A percentile compares a stretch with the other conserved stretches of the same genome.
Evolutionary conservation across 2,888 invertebrate genomes (phyloP).

Genomic region (Volucella inflata): DNA sequence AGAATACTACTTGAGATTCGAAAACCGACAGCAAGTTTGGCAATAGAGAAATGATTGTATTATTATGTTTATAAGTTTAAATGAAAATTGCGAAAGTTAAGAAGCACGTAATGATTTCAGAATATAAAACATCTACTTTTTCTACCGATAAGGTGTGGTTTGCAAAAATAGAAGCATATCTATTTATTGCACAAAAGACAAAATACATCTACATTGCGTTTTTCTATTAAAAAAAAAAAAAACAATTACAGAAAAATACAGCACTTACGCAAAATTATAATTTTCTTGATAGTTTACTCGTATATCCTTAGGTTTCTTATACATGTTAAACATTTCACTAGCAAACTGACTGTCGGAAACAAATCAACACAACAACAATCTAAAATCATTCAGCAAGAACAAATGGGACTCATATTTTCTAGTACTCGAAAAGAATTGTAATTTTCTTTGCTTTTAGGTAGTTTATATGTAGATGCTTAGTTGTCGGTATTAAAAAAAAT

Average conservation of each 20-base stretch:
- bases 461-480: constrained; percentile 24
- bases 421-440: constrained; percentile 39
- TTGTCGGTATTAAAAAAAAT: constrained; percentile 41
- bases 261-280: constrained; percentile 27
- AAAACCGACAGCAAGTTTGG: constrained; percentile 73
- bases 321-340: constrained; percentile 55
- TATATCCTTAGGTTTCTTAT: background rate
- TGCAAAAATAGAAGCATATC: constrained; percentile 71
- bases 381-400: constrained; percentile 73
- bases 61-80: background rate
- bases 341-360: constrained; percentile 73
- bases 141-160: constrained; percentile 37
- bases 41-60: constrained; percentile 49
- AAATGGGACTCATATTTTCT: constrained; percentile 43
- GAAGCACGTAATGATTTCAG: background rate
- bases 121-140: constrained; percentile 5
- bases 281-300: constrained; percentile 15
- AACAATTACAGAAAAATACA: no score
- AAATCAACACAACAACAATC: constrained; percentile 70
- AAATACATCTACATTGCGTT: constrained; percentile 31
- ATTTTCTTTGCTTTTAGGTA: constrained; percentile 47
- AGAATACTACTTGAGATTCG: constrained; percentile 69
- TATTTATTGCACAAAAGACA: constrained; percentile 40
- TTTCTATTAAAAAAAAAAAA: constrained; percentile 7
- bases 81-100: constrained; percentile 1